Evolutionary conservation across 2,113 vertebrate species (phyloP).

Genomic region (Isurus oxyrinchus): DNA sequence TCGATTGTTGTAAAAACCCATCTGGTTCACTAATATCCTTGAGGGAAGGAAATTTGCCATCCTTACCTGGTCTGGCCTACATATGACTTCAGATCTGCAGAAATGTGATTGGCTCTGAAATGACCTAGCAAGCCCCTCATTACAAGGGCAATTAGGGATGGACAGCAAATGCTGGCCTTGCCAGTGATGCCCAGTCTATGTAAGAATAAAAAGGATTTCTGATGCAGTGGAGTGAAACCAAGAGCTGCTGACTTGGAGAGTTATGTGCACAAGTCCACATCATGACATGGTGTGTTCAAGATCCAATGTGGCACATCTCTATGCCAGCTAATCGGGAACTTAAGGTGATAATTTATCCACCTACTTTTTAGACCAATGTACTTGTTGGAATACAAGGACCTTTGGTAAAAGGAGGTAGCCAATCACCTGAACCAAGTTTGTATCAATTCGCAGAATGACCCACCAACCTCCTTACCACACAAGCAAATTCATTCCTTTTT

Average conservation of each 20-base stretch:
- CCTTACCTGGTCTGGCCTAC: too few relatives aligned
- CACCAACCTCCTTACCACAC: not conserved
- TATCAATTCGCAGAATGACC: not conserved
- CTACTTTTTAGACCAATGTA: not conserved
- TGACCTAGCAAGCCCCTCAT: too few relatives aligned
- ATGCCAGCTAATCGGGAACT: not conserved
- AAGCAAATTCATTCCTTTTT: not conserved
- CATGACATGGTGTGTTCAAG: not conserved
- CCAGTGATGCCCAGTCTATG: too few relatives aligned
- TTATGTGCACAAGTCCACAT: too few relatives aligned
- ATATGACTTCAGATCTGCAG: too few relatives aligned
- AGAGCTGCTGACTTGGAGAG: not conserved
- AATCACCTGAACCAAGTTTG: not conserved
- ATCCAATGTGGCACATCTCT: not conserved
- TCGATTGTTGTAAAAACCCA: too few relatives aligned
- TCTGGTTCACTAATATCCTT: too few relatives aligned
- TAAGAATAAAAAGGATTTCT: not conserved
- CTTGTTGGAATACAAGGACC: not conserved
- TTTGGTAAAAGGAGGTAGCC: not conserved
- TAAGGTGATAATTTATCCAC: not conserved
- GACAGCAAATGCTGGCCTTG: too few relatives aligned
- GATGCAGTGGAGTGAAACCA: not conserved
- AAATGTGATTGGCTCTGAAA: too few relatives aligned
- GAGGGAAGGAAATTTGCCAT: too few relatives aligned
- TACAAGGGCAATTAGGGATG: too few relatives aligned